Evolutionary conservation across 2,113 vertebrate genomes (phyloP).

Genomic region (Edolisoma coerulescens): DNA sequence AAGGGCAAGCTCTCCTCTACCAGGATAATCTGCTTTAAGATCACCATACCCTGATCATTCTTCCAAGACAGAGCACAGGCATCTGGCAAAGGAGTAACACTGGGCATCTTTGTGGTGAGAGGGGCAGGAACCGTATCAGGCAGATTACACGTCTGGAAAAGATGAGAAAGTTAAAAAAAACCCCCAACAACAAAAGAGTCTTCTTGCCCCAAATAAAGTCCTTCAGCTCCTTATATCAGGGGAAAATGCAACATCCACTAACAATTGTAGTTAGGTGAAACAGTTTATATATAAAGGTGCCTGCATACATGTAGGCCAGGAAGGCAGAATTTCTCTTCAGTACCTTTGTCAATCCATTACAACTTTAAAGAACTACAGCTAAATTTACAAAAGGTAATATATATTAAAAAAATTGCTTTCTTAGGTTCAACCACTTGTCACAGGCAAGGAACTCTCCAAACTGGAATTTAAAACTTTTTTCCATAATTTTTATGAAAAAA

Average conservation of each 20-base stretch:
- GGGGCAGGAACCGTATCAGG: neutral
- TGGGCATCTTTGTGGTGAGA: neutral
- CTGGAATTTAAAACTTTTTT: neutral
- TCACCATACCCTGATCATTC: conserved; percentile 64
- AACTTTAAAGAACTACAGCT: neutral
- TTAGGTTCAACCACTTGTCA: neutral
- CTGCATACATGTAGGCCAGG: neutral
- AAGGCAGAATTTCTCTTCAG: neutral
- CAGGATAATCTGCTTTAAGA: neutral
- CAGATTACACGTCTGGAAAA: neutral
- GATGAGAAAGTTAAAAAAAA: neutral
- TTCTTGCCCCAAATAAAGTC: neutral
- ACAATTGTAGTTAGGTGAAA: neutral
- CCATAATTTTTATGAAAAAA: neutral
- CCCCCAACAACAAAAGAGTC: neutral
- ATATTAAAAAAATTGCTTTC: neutral
- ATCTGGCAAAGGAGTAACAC: conserved; percentile 16
- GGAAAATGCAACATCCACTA: neutral
- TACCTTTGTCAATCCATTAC: neutral
- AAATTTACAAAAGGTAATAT: neutral
- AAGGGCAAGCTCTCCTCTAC: neutral
- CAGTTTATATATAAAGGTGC: neutral
- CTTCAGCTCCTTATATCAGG: neutral
- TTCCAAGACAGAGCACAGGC: conserved; percentile 30
- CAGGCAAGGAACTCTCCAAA: neutral